phyloP scores from a whole-genome alignment of 2,113 vertebrate genomes.

The Hystrix brachyura region DNA sequence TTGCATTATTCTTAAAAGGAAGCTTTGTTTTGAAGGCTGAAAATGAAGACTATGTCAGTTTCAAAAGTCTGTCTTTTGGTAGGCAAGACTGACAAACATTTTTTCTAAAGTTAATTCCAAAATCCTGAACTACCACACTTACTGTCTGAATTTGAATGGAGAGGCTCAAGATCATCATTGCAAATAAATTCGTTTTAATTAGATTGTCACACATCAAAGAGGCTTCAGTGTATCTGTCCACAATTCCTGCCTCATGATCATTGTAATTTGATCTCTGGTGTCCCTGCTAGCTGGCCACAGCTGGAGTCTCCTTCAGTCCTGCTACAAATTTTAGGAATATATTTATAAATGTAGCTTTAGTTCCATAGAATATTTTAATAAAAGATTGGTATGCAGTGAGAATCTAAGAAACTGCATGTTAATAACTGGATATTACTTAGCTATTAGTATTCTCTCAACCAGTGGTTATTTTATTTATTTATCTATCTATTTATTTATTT shows the following conservation, averaged over 20 bases:
- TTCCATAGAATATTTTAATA: background rate
- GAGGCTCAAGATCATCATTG: background rate
- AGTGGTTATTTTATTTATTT: background rate
- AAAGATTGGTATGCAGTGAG: background rate
- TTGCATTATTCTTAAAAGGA: background rate
- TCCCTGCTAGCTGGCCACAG: background rate
- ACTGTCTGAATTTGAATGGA: background rate
- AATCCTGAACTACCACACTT: background rate
- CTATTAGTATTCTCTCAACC: background rate
- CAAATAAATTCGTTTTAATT: background rate
- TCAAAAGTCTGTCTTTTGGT: background rate
- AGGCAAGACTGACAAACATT: background rate
- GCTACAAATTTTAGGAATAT: background rate
- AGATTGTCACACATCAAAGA: background rate
- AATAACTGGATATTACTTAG: background rate
- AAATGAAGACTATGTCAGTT: background rate
- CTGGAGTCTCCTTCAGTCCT: background rate
- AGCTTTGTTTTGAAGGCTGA: background rate
- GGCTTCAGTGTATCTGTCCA: too few relatives aligned
- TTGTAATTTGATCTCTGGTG: background rate
- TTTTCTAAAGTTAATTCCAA: background rate
- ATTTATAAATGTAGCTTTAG: background rate
- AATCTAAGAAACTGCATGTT: background rate
- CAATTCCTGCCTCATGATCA: background rate
- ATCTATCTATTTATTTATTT: too few relatives aligned